These are phyloP conservation scores for Tuberolachnus salignus DNA, from an alignment of 2,888 invertebrate genomes.

Conservation along the genomic window DNA sequence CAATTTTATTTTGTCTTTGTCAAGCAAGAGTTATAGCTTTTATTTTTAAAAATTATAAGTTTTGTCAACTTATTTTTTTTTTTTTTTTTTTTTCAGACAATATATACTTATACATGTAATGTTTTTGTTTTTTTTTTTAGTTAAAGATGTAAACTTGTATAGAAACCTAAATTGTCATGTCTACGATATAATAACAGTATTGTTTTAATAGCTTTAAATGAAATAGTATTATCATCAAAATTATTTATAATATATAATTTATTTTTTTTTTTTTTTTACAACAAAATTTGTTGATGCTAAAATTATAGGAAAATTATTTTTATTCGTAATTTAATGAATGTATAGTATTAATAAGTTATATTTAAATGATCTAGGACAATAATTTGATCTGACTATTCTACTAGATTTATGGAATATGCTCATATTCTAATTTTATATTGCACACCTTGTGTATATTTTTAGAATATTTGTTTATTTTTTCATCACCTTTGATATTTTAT, in stretches of 20 bases:
- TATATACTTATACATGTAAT: too few species aligned
- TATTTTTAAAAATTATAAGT: constrained; percentile 1
- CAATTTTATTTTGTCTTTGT: constrained; percentile 15
- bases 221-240: constrained; percentile 11
- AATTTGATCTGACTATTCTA: constrained; percentile 48
- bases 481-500: background rate
- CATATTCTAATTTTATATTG: constrained; percentile 37
- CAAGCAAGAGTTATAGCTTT: constrained; percentile 15
- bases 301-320: constrained; percentile 32
- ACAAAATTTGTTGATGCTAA: constrained; percentile 8
- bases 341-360: constrained; percentile 26
- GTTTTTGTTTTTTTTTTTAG: too few species aligned
- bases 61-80: background rate
- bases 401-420: constrained; percentile 31
- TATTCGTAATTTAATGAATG: background rate
- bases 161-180: background rate
- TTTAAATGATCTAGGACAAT: constrained; percentile 45
- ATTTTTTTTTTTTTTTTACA: background rate
- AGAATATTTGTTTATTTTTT: background rate
- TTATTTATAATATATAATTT: constrained; percentile 8
- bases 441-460: background rate
- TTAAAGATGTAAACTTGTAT: background rate
- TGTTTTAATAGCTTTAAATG: constrained; percentile 25
- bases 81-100: background rate
- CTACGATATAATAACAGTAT: constrained; percentile 30